phyloP scores from a whole-genome alignment of 2,888 invertebrate genomes.

The Brachynemurus nebulosus region DNA sequence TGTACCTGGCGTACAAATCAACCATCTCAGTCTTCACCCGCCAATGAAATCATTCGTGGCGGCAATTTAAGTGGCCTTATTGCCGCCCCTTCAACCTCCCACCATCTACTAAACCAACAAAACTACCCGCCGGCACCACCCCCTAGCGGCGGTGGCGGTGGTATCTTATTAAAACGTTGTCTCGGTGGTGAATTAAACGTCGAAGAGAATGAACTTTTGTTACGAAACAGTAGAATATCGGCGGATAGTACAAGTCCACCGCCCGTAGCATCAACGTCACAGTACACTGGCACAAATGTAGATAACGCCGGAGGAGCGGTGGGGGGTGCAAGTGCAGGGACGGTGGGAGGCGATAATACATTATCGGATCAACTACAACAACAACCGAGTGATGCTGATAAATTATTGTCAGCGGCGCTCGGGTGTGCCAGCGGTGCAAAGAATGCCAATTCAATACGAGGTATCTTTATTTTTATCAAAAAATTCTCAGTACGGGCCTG shows the following conservation, averaged over 20 bases:
- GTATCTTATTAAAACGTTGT: not conserved
- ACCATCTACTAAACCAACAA: not conserved
- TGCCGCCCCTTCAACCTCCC: not conserved
- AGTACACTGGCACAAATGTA: constrained; percentile 31
- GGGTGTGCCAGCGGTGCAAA: constrained; percentile 39
- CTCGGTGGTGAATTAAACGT: not conserved
- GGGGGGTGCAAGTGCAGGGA: constrained; percentile 12
- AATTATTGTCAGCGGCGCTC: constrained; percentile 23
- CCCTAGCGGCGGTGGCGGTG: not conserved
- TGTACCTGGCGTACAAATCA: not conserved
- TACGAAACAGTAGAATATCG: constrained; percentile 21
- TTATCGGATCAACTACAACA: too few species aligned
- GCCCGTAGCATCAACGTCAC: constrained; percentile 34
- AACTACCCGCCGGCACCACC: not conserved
- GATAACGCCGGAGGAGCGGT: constrained; percentile 21
- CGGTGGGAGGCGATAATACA: constrained; percentile 23
- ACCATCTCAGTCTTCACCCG: not conserved
- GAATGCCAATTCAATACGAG: constrained; percentile 51
- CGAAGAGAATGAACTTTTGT: not conserved
- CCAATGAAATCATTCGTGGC: not conserved
- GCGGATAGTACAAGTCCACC: constrained; percentile 49
- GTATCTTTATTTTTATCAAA: too few species aligned
- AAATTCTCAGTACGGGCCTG: too few species aligned
- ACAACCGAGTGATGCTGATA: not conserved
- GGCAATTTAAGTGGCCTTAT: constrained; percentile 2